These are phyloP conservation scores for Peromyscus nudipes DNA, from an alignment of 2,797 vertebrate genomes.

Conservation along the genomic window DNA sequence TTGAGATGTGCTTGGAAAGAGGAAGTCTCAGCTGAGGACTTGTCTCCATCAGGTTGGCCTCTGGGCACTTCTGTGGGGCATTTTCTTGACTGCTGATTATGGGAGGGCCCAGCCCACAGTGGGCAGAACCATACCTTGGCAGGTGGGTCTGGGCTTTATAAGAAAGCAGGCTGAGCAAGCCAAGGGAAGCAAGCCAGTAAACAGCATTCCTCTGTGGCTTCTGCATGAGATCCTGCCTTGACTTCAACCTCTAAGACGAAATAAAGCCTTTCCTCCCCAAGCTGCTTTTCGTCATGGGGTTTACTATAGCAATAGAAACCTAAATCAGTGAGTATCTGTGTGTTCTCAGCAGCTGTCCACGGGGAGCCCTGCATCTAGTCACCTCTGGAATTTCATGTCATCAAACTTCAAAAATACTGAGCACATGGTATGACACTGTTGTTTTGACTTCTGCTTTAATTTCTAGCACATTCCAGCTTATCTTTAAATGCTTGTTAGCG, in stretches of 20 bases:
- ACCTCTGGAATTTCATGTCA: background rate
- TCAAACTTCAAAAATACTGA: background rate
- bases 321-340: background rate
- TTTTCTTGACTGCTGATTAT: background rate
- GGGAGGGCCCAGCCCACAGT: background rate
- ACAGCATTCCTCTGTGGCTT: background rate
- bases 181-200: background rate
- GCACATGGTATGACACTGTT: background rate
- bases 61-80: background rate
- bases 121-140: background rate
- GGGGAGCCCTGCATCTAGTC: background rate
- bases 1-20: background rate
- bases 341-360: background rate
- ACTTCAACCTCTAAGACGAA: background rate
- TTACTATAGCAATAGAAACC: background rate
- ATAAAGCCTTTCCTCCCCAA: background rate
- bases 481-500: conserved; percentile 2
- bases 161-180: background rate
- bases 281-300: background rate
- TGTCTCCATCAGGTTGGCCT: background rate
- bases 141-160: background rate
- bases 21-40: background rate
- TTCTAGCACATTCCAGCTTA: background rate
- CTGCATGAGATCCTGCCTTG: background rate
- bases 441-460: background rate